phyloP scores from a whole-genome alignment of 2,113 vertebrate genomes.

The Fulica atra region DNA sequence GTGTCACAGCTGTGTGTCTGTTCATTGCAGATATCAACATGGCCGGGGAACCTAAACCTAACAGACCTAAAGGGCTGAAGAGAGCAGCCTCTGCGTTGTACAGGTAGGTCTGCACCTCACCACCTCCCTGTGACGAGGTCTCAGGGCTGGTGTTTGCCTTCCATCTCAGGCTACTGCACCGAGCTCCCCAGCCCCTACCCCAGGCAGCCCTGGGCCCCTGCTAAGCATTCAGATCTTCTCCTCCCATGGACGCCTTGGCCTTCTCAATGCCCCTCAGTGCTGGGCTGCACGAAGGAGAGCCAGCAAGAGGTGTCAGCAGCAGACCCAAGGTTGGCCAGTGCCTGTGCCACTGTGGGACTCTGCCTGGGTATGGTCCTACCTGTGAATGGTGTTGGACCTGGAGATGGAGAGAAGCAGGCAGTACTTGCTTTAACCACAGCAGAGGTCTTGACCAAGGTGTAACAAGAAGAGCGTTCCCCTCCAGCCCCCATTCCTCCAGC shows the following conservation, averaged over 20 bases:
- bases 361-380: not conserved
- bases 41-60: slow-evolving; percentile 93
- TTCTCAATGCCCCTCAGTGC: not conserved
- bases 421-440: not conserved
- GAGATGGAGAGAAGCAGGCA: not conserved
- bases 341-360: rapidly evolving
- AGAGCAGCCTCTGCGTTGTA: slow-evolving; percentile 86
- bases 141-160: not conserved
- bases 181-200: not conserved
- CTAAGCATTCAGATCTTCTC: not conserved
- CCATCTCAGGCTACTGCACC: not conserved
- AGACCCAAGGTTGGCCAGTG: not conserved
- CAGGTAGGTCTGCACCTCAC: slow-evolving; percentile 76
- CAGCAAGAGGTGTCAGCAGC: not conserved
- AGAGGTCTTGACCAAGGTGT: not conserved
- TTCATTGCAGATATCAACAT: slow-evolving; percentile 90
- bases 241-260: not conserved
- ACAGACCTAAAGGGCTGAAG: slow-evolving; percentile 89
- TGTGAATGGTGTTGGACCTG: not conserved
- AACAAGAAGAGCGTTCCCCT: not conserved
- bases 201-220: not conserved
- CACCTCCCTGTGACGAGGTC: rapidly evolving
- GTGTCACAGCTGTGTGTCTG: not conserved
- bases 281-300: not conserved
- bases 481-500: not conserved